Evolutionary conservation across 2,797 vertebrate genomes (phyloP), one percentile per base, ranked within the genome.

Genomic region (Coilia nasus): DNA sequence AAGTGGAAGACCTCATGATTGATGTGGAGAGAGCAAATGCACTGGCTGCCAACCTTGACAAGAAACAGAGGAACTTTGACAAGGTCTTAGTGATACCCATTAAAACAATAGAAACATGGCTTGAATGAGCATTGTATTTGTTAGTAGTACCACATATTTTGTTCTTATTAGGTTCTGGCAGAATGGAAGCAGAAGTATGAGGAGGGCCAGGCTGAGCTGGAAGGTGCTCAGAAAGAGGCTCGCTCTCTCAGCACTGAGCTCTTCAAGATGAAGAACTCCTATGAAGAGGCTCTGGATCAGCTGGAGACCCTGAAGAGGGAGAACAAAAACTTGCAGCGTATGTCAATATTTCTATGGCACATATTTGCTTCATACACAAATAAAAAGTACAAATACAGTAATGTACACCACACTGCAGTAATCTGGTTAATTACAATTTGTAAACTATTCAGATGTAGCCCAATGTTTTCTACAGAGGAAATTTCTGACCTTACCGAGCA

Each of bases 161-260:
- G n/a, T 17, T 3, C 12, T 35, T 82, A 81, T 82, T 25, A 95
- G 93, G 86, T 94, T 83, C 89, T 94, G 59, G 90, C 96, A 31
- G 96, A 97, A 80, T 97, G 96, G 97, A 97, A 97, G 60, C 96
- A 96, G 89, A 97, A 97, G 88, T 96, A 94, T 35, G 96, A 97
- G 82, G 96, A 97, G 87, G 92, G 95, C 0, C 97, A 97, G 87
- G 94, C 96, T 82, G 97, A 97, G 90, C 93, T 97, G 62, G 71
- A 41, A 60, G 54, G 56, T 56, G 57, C 10, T 0, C n/a, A 19
- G 28, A 82, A 41, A 14, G 17, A 19, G 9, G 28, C 6, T 62
- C 57, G 28, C 64, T 85, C 85, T 78, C 86, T 85, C 64, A 86
- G 85, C 64, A 86, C 85, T 80, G 85, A 86, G 82, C 64, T 67